phyloP scores from a whole-genome alignment of 2,888 invertebrate genomes.

The Heliconius ismenius region DNA sequence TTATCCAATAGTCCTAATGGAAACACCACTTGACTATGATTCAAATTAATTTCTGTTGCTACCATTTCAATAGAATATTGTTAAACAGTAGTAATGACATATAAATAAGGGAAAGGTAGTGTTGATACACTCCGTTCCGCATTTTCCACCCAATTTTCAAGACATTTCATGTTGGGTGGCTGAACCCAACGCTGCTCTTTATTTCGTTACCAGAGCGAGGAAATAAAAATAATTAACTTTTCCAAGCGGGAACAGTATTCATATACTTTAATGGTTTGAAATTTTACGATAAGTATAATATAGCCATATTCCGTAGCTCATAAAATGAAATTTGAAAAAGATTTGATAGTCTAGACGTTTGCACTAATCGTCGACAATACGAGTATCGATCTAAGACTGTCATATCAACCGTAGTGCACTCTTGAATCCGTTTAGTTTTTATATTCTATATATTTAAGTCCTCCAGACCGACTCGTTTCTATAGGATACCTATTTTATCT shows the following conservation, averaged over 20 bases:
- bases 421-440: neutral
- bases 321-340: slow-evolving; percentile 1
- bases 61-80: neutral
- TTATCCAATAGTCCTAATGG: slow-evolving; percentile 19
- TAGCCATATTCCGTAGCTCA: neutral
- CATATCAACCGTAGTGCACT: neutral
- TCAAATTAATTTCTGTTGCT: slow-evolving; percentile 17
- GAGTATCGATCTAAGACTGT: neutral
- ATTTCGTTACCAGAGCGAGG: no score
- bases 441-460: neutral
- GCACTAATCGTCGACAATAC: slow-evolving; percentile 4
- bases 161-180: no score
- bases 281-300: neutral
- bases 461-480: neutral
- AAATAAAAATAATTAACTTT: no score
- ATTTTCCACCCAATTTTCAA: no score
- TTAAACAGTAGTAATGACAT: neutral
- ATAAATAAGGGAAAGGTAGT: no score
- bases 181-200: no score
- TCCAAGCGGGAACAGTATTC: no score
- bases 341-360: slow-evolving; percentile 27
- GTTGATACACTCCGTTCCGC: no score
- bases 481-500: neutral
- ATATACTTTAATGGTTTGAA: neutral
- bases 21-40: slow-evolving; percentile 16